These are phyloP conservation scores for Gulo gulo DNA, from an alignment of 2,113 vertebrate species.

Conservation along the genomic window DNA sequence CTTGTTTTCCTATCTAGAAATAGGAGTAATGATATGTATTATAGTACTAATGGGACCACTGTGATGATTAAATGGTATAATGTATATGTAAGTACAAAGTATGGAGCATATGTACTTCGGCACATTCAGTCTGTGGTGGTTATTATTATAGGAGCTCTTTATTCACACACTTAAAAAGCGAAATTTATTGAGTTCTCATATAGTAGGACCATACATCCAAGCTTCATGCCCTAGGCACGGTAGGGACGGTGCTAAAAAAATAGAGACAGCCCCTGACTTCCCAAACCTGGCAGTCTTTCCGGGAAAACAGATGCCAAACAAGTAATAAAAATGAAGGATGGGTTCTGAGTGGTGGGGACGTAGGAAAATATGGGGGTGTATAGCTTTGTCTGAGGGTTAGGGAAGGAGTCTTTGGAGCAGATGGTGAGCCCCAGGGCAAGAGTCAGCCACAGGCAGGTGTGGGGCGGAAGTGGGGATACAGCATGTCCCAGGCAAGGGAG, in stretches of 20 bases:
- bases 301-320: not conserved
- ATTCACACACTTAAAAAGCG: conserved; percentile 26
- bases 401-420: not conserved
- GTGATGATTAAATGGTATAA: not conserved
- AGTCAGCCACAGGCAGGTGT: not conserved
- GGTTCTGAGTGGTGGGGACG: not conserved
- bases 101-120: not conserved
- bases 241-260: not conserved
- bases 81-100: not conserved
- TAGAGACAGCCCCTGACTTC: not conserved
- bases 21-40: not conserved
- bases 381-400: not conserved
- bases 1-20: not conserved
- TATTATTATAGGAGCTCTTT: not conserved
- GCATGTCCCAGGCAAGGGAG: not conserved
- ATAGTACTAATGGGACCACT: not conserved
- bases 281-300: not conserved
- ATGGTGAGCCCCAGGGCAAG: not conserved
- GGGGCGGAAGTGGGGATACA: not conserved
- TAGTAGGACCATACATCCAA: not conserved
- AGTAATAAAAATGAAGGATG: not conserved
- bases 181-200: not conserved
- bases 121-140: not conserved
- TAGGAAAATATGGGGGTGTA: not conserved
- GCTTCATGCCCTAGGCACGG: not conserved